Conservation (phyloP, 2,113 vertebrate species). For the Glareola pratincola region DNA sequence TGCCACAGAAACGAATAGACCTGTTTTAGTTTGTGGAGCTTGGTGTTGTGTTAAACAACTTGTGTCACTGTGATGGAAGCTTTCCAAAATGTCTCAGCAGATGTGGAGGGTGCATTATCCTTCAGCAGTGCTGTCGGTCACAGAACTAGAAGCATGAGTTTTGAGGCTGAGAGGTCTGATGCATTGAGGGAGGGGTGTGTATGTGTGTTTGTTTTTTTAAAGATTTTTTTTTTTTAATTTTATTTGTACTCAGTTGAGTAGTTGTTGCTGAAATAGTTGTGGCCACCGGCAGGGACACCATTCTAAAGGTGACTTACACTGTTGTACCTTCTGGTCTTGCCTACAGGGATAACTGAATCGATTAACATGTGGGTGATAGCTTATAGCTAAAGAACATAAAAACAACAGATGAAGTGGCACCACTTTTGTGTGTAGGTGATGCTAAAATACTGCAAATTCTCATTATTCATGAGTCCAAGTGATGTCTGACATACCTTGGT, state of each 20-base stretch:
- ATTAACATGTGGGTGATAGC: too few relatives aligned
- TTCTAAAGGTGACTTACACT: neutral
- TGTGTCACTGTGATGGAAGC: rapidly evolving
- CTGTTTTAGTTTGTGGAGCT: neutral
- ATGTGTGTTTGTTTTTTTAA: neutral
- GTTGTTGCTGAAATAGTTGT: neutral
- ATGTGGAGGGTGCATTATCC: neutral
- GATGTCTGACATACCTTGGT: neutral
- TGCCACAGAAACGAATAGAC: rapidly evolving
- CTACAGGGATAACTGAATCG: neutral
- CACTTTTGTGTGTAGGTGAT: neutral
- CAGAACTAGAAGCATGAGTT: neutral
- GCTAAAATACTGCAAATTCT: neutral
- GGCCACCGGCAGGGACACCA: rapidly evolving
- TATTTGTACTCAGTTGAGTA: neutral
- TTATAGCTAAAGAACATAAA: neutral
- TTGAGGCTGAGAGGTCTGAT: neutral
- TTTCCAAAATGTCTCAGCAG: neutral
- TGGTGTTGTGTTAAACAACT: neutral
- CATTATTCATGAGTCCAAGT: rapidly evolving
- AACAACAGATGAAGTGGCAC: neutral
- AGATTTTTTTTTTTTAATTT: too few relatives aligned
- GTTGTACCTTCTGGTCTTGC: neutral
- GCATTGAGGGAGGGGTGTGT: too few relatives aligned
- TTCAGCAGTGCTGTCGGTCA: rapidly evolving